Conservation (phyloP, 2,113 vertebrate genomes). For the Chinchilla lanigera region DNA sequence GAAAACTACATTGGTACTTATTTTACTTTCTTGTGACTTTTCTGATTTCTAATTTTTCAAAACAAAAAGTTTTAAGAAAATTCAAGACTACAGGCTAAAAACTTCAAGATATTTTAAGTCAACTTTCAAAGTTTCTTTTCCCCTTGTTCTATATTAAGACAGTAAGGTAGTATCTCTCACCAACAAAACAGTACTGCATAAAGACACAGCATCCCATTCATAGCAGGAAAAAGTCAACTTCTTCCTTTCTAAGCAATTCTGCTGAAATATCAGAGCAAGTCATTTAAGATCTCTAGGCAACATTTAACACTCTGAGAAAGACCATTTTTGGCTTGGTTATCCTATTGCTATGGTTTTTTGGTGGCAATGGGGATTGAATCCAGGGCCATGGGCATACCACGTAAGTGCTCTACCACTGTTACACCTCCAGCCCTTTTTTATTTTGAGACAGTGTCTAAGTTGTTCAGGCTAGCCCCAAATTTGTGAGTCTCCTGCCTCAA, state of each 20-base stretch:
- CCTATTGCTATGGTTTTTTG: not conserved
- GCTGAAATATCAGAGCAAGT: not conserved
- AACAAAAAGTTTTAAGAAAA: not conserved
- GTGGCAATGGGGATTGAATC: not conserved
- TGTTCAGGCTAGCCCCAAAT: not conserved
- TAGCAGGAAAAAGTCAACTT: not conserved
- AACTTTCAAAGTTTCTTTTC: not conserved
- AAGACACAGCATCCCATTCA: not conserved
- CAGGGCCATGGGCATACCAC: not conserved
- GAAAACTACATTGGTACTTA: not conserved
- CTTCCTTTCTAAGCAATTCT: not conserved
- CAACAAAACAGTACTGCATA: not conserved
- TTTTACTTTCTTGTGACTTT: not conserved
- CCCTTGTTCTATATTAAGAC: not conserved
- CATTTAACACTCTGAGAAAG: not conserved
- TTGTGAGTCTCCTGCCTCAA: not conserved
- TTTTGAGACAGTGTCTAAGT: not conserved
- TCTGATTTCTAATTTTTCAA: conserved; percentile 16
- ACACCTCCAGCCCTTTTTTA: not conserved
- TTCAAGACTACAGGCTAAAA: not conserved
- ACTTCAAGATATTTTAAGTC: conserved; percentile 4
- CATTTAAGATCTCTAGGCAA: not conserved
- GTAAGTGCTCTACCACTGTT: not conserved
- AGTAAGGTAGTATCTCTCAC: not conserved
- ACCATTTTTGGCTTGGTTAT: not conserved